These are phyloP conservation scores for Cyprinella venusta DNA, from an alignment of 2,797 vertebrate species.

Conservation along the genomic window DNA sequence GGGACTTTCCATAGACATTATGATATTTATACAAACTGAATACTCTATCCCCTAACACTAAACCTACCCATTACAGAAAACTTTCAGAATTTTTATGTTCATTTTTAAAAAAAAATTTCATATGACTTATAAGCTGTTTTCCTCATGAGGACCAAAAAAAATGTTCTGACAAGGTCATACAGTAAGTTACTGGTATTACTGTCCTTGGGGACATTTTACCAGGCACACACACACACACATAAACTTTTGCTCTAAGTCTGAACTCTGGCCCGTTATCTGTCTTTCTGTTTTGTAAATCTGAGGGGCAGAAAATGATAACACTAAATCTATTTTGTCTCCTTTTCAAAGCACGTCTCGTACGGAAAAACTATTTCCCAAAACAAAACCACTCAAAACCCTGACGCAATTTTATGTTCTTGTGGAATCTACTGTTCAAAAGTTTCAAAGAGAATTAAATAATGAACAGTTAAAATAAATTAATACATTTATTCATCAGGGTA, in stretches of 20 bases:
- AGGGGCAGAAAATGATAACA: conserved; percentile 2
- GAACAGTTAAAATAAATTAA: not conserved
- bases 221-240: conserved; percentile 9
- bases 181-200: no score
- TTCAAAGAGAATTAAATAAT: no score
- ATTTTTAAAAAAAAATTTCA: no score
- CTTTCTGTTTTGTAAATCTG: conserved; percentile 36
- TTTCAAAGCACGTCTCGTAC: not conserved
- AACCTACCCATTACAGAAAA: no score
- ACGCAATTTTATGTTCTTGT: not conserved
- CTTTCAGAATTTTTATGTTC: no score
- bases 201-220: no score
- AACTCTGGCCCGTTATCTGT: conserved; percentile 9
- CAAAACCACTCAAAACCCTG: not conserved
- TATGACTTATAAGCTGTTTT: no score
- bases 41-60: no score
- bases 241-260: not conserved
- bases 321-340: conserved; percentile 32
- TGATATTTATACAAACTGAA: no score
- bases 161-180: no score
- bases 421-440: not conserved
- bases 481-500: not conserved
- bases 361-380: conserved; percentile 19
- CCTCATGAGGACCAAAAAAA: no score
- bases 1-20: no score